A percentile compares a stretch with the other conserved stretches of the same genome.
phyloP scores from a whole-genome alignment of 2,797 vertebrate species.

The Halcyon leucocephala region DNA sequence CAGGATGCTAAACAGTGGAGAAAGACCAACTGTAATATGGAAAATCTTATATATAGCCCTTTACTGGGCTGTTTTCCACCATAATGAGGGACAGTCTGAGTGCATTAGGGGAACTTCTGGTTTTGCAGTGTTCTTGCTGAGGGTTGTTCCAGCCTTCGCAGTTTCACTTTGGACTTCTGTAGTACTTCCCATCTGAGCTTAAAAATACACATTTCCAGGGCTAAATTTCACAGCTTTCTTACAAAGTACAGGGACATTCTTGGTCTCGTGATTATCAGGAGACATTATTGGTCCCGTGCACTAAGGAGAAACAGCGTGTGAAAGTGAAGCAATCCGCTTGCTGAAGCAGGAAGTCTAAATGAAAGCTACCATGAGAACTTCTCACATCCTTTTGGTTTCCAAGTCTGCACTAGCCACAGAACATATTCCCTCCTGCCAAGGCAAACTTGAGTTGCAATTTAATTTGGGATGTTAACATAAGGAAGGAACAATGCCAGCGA shows the following conservation, averaged over 20 bases:
- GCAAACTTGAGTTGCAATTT: neutral
- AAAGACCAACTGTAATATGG: neutral
- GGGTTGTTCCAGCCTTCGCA: neutral
- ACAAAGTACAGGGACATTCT: neutral
- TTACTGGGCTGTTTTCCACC: neutral
- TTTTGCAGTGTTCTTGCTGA: neutral
- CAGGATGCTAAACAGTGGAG: neutral
- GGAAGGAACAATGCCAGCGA: neutral
- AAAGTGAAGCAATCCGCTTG: neutral
- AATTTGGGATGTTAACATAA: slow-evolving; percentile 22
- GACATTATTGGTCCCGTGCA: neutral
- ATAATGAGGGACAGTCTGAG: neutral
- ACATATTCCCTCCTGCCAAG: neutral
- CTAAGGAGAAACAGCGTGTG: neutral
- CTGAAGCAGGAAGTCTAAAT: slow-evolving; percentile 25
- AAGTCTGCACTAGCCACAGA: neutral
- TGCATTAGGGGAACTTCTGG: neutral
- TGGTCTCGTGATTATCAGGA: neutral
- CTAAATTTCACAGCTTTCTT: neutral
- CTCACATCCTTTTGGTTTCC: neutral
- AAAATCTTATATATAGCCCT: neutral
- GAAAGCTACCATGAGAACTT: neutral
- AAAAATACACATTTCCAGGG: neutral
- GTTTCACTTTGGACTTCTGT: neutral
- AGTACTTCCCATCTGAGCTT: neutral